Evolutionary conservation across 23 tunicate species (phyloP).

Genomic region (Phallusia fumigata): DNA sequence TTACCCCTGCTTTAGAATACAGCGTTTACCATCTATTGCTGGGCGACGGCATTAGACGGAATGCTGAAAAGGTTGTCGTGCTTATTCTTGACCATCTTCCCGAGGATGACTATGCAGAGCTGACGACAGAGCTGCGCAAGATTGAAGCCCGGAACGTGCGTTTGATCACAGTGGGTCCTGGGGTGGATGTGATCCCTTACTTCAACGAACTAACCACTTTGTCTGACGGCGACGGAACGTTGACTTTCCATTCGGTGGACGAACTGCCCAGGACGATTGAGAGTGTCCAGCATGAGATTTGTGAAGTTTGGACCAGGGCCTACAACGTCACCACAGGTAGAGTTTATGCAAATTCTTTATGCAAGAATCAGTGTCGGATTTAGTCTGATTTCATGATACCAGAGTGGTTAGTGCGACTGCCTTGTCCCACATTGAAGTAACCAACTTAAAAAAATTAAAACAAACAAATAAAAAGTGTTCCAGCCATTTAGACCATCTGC

Average conservation of each 20-base stretch:
- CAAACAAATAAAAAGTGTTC: too few relatives aligned
- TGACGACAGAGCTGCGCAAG: neutral
- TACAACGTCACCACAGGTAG: neutral
- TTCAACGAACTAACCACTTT: conserved; percentile 17
- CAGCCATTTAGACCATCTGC: too few relatives aligned
- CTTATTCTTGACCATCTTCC: conserved; percentile 15
- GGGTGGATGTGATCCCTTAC: neutral
- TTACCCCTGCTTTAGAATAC: conserved; percentile 19
- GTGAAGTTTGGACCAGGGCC: conserved; percentile 1
- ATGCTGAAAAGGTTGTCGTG: conserved; percentile 20
- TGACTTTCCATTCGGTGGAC: conserved; percentile 17
- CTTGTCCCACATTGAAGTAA: too few relatives aligned
- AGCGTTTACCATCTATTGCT: conserved; percentile 8
- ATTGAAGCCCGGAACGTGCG: conserved; percentile 6
- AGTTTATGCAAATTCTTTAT: too few relatives aligned
- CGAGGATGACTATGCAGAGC: neutral
- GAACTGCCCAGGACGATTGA: neutral
- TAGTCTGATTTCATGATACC: too few relatives aligned
- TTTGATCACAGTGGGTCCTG: conserved; percentile 31
- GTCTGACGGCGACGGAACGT: neutral
- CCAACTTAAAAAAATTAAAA: too few relatives aligned
- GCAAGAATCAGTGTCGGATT: too few relatives aligned
- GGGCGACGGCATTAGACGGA: conserved; percentile 26
- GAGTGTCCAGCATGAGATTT: neutral
- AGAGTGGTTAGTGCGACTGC: too few relatives aligned